A percentile compares a stretch with the other conserved stretches of the same genome.
phyloP scores from a whole-genome alignment of 2,797 vertebrate species.

The Sylvia borin region DNA sequence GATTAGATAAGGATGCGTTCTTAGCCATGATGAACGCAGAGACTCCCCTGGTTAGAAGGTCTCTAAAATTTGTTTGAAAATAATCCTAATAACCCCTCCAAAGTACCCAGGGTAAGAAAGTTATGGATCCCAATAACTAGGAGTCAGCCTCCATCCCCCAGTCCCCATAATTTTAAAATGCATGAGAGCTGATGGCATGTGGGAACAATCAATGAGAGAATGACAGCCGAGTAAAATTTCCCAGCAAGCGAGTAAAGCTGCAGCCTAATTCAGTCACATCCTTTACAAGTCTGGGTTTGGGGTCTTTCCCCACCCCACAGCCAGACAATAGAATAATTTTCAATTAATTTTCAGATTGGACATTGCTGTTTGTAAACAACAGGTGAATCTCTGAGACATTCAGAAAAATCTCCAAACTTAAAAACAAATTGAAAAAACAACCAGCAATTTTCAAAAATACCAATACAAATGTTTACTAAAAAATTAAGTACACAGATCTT shows the following conservation, averaged over 20 bases:
- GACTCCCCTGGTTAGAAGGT: neutral
- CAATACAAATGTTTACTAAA: neutral
- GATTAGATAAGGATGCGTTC: accelerated
- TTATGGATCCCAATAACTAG: neutral
- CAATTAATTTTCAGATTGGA: neutral
- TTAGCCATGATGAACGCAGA: neutral
- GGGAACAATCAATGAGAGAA: slow-evolving; percentile 32
- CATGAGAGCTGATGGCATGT: slow-evolving; percentile 9
- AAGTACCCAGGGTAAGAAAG: neutral
- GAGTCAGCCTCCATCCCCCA: neutral
- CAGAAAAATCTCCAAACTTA: slow-evolving; percentile 7
- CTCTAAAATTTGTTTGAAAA: neutral
- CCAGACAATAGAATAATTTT: neutral
- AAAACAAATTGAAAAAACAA: neutral
- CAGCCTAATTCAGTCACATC: neutral
- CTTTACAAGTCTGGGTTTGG: neutral
- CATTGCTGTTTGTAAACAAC: neutral
- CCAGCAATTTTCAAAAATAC: neutral
- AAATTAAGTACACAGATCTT: neutral
- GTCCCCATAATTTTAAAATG: neutral
- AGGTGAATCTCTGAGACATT: neutral
- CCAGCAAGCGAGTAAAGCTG: neutral
- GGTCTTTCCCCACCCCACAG: neutral
- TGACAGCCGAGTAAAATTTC: slow-evolving; percentile 13
- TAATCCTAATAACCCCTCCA: neutral